These are phyloP conservation scores for Leptopilina drosophilae DNA, from an alignment of 2,888 invertebrate species.

Conservation along the genomic window DNA sequence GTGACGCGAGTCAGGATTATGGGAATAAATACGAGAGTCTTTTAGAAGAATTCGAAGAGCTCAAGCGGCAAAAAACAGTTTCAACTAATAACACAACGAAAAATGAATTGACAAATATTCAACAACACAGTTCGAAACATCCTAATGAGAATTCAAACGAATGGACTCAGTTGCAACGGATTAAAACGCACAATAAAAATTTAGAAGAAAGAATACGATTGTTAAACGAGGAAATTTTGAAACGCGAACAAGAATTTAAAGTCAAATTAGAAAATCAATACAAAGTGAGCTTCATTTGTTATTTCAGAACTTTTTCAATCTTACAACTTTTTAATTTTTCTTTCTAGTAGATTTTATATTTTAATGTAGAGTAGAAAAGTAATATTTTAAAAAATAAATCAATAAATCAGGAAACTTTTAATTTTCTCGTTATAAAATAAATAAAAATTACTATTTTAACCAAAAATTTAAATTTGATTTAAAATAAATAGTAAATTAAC, in stretches of 20 bases:
- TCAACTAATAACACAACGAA: conserved; percentile 50
- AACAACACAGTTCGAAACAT: conserved; percentile 55
- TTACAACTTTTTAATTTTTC: no score
- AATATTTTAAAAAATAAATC: not conserved
- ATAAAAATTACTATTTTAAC: not conserved
- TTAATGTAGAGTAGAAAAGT: no score
- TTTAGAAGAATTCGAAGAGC: conserved; percentile 83
- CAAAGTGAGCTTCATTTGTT: conserved; percentile 74
- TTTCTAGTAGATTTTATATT: not conserved
- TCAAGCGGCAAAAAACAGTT: conserved; percentile 77
- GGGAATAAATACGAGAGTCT: conserved; percentile 81
- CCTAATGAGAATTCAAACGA: conserved; percentile 62
- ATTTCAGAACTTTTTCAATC: no score
- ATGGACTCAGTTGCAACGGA: conserved; percentile 74
- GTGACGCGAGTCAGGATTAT: conserved; percentile 65
- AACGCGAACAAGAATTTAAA: conserved; percentile 82
- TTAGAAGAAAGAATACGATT: conserved; percentile 84
- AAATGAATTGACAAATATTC: conserved; percentile 45
- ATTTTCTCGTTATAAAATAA: not conserved
- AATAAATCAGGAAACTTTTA: no score
- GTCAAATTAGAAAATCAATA: conserved; percentile 80
- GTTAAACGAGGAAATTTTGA: conserved; percentile 81
- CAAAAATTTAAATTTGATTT: no score
- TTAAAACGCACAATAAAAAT: conserved; percentile 82
- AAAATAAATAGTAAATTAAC: no score